Evolutionary conservation across 2,888 invertebrate genomes (phyloP), one percentile per base, ranked within the genome.

Genomic region (Scaptomyza polygonia): DNA sequence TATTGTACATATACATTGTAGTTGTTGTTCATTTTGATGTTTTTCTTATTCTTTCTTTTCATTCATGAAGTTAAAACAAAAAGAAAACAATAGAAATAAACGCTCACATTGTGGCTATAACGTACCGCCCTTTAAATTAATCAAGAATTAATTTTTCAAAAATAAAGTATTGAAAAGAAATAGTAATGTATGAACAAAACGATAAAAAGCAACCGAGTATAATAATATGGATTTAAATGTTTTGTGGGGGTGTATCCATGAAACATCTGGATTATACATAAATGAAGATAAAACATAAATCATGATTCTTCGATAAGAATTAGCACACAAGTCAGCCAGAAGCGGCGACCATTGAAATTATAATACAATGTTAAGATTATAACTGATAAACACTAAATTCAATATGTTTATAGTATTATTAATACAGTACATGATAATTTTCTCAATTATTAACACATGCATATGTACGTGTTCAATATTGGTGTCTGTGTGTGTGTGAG

Each of bases 1-100:
- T 86, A 86, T 87, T 88, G 59, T 86, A 82, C 81, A 82, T 73
- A 65, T 74, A 77, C 73, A 65, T 80, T 76, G 57, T 67, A 62
- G 67, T 56, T 70, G 39, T 40, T 69, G 73, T 65, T 52, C 14
- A 36, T 47, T 5, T 8, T 66, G 39, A 36, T 69, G 73, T 63
- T 52, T 8, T 14, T 47, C 1, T 8, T 47, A 65, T 77, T 72
- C 76, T 49, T 52, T 67, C 49, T 69, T 55, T 63, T 25, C 25
- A 5, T 25, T 25, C 3, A 49, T 27, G n/a, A n/a, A n/a, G n/a
- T n/a, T n/a, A n/a, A n/a, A n/a, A n/a, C n/a, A 64, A 63, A 64
- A 34, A 14, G 14, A 36, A 8, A 68, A 39, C 36, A 72, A 68
- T 61, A 61, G 34, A 56, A 32, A 40, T 43, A 14, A 12, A 36